phyloP scores from a whole-genome alignment of 2,888 invertebrate species.

The Yponomeuta malinellus region DNA sequence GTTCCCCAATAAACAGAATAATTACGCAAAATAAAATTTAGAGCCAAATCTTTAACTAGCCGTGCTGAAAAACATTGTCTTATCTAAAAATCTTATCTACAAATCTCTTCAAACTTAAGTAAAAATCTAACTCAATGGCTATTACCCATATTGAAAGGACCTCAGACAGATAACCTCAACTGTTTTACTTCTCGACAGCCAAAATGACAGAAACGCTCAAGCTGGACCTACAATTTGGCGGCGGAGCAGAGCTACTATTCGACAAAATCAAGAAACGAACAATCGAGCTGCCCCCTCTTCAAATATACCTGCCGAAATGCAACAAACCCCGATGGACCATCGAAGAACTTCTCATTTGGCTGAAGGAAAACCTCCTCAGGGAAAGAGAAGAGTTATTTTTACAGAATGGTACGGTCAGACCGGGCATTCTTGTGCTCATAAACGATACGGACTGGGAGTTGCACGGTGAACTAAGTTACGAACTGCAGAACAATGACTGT shows the following conservation, averaged over 20 bases:
- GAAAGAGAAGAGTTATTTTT: constrained; percentile 80
- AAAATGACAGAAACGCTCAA: constrained; percentile 12
- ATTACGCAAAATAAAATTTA: no score
- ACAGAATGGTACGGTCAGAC: constrained; percentile 79
- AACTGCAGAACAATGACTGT: constrained; percentile 80
- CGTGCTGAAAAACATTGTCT: no score
- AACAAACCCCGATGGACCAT: constrained; percentile 70
- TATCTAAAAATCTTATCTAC: no score
- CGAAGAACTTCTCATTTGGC: constrained; percentile 80
- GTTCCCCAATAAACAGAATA: no score
- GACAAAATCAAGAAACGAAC: constrained; percentile 81
- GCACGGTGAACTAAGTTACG: constrained; percentile 82
- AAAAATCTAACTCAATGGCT: no score
- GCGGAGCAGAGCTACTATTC: constrained; percentile 89
- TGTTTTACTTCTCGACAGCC: no score
- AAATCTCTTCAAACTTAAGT: no score
- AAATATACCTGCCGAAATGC: constrained; percentile 28
- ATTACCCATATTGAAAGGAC: no score
- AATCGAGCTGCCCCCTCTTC: constrained; percentile 69
- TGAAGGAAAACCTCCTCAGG: constrained; percentile 83
- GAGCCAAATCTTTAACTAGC: no score
- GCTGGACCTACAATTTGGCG: constrained; percentile 65
- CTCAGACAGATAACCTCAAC: no score
- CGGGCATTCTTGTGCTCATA: constrained; percentile 94
- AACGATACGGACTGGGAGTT: constrained; percentile 98